phyloP scores from a whole-genome alignment of 2,888 invertebrate genomes.

The Meloe dianella region DNA sequence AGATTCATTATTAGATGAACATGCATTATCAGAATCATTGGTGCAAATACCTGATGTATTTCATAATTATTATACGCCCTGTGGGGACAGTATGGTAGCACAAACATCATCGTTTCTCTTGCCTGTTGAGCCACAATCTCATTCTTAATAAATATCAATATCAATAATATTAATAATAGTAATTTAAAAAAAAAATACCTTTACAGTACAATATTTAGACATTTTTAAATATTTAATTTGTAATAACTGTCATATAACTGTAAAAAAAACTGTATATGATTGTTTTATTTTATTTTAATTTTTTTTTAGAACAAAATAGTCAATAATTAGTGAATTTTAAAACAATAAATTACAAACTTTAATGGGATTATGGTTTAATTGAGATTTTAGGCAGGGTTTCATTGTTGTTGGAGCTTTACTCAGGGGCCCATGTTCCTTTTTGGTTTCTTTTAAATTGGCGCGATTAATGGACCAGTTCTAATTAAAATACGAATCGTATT shows the following conservation, averaged over 20 bases:
- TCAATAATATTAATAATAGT: background rate
- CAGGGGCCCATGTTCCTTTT: slow-evolving; percentile 6
- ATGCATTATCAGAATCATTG: slow-evolving; percentile 60
- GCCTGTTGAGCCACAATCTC: slow-evolving; percentile 52
- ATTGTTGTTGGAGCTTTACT: background rate
- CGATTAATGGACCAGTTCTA: background rate
- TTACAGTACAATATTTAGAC: slow-evolving; percentile 34
- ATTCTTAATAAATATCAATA: slow-evolving; percentile 44
- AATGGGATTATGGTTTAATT: slow-evolving; percentile 1
- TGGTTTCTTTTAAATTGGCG: background rate
- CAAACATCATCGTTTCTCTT: slow-evolving; percentile 50
- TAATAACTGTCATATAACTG: slow-evolving; percentile 12
- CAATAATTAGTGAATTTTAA: background rate
- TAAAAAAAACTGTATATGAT: background rate
- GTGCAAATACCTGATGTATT: slow-evolving; percentile 62
- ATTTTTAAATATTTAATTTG: slow-evolving; percentile 1
- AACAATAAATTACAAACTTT: background rate
- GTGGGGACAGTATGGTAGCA: slow-evolving; percentile 53
- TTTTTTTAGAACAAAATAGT: background rate
- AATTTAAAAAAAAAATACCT: slow-evolving; percentile 25
- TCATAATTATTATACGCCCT: slow-evolving; percentile 60
- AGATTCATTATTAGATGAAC: slow-evolving; percentile 71
- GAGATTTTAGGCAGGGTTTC: background rate
- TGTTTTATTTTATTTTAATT: background rate
- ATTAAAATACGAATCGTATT: background rate